Conservation (phyloP, 1,140 invertebrate species). For the Tetragnatha versicolor region DNA sequence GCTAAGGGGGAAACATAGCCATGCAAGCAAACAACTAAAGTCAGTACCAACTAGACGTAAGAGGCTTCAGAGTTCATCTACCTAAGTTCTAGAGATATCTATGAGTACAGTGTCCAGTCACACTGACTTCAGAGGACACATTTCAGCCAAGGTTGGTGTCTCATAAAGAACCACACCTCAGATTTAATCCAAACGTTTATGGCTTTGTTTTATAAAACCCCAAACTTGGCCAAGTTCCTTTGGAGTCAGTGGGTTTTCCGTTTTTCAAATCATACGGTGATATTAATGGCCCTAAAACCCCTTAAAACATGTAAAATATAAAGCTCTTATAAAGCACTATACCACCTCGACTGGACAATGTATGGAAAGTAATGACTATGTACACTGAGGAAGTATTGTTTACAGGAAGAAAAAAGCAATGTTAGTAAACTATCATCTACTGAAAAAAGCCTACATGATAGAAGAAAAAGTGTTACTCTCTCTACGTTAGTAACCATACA, state of each 20-base stretch:
- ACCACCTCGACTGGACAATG: slow-evolving; percentile 54
- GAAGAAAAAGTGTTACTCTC: slow-evolving; percentile 32
- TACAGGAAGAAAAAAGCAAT: slow-evolving; percentile 22
- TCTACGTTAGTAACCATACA: background rate
- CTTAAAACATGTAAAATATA: no score
- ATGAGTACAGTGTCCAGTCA: slow-evolving; percentile 54
- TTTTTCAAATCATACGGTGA: no score
- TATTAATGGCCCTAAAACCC: no score
- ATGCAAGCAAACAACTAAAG: slow-evolving; percentile 40
- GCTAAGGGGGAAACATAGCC: slow-evolving; percentile 38
- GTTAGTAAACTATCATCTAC: slow-evolving; percentile 51
- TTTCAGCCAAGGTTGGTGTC: no score
- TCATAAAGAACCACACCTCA: no score
- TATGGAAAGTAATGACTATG: slow-evolving; percentile 37
- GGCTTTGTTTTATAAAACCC: no score
- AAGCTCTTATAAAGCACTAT: no score
- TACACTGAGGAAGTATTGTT: slow-evolving; percentile 41
- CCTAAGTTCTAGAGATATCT: background rate
- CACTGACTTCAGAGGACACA: no score
- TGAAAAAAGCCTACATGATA: slow-evolving; percentile 47
- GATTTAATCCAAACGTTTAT: no score
- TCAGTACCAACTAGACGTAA: slow-evolving; percentile 50
- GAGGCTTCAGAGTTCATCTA: slow-evolving; percentile 42
- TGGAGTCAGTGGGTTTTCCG: no score
- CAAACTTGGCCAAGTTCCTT: no score